A percentile compares a stretch with the other conserved stretches of the same genome.
Conservation (phyloP, 2,113 vertebrate species). For the Calyptomena viridis region DNA sequence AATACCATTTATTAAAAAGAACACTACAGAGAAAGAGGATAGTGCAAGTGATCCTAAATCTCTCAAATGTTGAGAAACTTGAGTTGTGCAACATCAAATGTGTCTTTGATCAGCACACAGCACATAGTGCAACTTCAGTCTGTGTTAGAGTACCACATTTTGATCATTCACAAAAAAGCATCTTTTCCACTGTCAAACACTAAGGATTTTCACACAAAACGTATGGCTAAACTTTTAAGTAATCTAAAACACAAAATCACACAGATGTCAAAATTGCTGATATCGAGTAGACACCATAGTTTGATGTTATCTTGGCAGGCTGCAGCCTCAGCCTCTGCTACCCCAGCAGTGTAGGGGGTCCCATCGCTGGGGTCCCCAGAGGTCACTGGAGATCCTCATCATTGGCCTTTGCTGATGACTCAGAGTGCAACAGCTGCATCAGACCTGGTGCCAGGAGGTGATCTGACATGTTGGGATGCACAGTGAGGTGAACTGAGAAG, state of each 20-base stretch:
- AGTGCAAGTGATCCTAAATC: not conserved
- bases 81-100: not conserved
- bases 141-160: not conserved
- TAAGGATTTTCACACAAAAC: not conserved
- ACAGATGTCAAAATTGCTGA: not conserved
- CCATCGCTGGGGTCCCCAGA: too few relatives aligned
- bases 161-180: not conserved
- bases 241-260: accelerated
- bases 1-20: not conserved
- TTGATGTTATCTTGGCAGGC: not conserved
- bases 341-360: too few relatives aligned
- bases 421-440: not conserved
- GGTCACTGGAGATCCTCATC: not conserved
- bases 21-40: not conserved
- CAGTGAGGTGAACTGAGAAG: too few relatives aligned
- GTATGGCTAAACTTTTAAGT: not conserved
- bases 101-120: not conserved
- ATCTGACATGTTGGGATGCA: too few relatives aligned
- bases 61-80: not conserved
- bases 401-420: not conserved
- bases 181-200: not conserved
- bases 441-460: not conserved
- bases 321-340: not conserved
- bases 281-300: not conserved
- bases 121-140: not conserved